A percentile compares a stretch with the other conserved stretches of the same genome.
Evolutionary conservation across 2,888 invertebrate species (phyloP).

Genomic region (Zeuzera pyrina): DNA sequence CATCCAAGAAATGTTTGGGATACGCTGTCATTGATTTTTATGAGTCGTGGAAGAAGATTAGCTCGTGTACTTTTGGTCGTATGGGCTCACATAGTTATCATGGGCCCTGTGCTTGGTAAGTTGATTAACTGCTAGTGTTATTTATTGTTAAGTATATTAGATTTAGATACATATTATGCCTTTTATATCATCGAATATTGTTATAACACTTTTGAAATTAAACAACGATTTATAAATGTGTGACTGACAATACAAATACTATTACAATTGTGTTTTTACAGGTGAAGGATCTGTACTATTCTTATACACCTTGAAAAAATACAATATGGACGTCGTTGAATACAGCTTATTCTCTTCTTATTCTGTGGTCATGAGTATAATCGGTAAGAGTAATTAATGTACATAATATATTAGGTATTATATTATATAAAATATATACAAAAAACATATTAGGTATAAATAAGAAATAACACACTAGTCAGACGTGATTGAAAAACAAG

Average conservation of each 20-base stretch:
- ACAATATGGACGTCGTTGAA: slow-evolving; percentile 65
- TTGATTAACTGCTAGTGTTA: slow-evolving; percentile 5
- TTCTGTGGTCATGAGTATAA: slow-evolving; percentile 57
- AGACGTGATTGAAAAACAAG: too few relatives aligned
- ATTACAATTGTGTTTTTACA: slow-evolving; percentile 27
- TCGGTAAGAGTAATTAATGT: slow-evolving; percentile 67
- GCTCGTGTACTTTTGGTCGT: slow-evolving; percentile 45
- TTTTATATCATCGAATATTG: too few relatives aligned
- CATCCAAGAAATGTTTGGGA: slow-evolving; percentile 51
- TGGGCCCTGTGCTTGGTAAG: slow-evolving; percentile 60
- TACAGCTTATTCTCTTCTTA: slow-evolving; percentile 65
- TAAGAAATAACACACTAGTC: too few relatives aligned
- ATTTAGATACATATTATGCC: too few relatives aligned
- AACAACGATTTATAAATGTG: neutral
- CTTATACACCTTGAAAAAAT: slow-evolving; percentile 62
- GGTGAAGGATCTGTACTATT: slow-evolving; percentile 66
- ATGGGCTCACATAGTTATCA: slow-evolving; percentile 49
- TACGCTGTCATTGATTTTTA: slow-evolving; percentile 49
- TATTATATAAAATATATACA: too few relatives aligned
- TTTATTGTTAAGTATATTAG: too few relatives aligned
- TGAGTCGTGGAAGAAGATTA: slow-evolving; percentile 30
- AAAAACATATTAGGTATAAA: too few relatives aligned
- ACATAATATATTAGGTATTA: too few relatives aligned
- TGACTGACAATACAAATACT: neutral
- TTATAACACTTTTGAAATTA: too few relatives aligned